A percentile compares a stretch with the other conserved stretches of the same genome.
Conservation (phyloP, 2,797 vertebrate genomes). For the Micromesistius poutassou region DNA sequence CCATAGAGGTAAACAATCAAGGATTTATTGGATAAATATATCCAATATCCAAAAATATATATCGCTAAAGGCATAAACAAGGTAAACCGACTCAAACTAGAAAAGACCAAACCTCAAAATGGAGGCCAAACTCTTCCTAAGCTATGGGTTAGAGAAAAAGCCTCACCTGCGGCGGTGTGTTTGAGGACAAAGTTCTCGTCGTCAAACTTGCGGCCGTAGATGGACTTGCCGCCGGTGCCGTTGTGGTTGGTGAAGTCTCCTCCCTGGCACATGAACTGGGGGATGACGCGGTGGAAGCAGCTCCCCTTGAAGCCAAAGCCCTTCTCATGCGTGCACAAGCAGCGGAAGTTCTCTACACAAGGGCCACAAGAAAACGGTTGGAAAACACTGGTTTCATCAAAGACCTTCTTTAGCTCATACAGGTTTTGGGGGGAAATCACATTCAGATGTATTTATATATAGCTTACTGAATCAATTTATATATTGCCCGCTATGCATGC, state of each 20-base stretch:
- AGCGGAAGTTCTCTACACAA: conserved; percentile 90
- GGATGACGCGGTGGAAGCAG: conserved; percentile 94
- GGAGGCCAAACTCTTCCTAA: neutral
- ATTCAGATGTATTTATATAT: no score
- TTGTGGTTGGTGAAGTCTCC: conserved; percentile 99
- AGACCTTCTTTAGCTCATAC: no score
- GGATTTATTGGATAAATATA: no score
- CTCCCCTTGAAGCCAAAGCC: conserved; percentile 96
- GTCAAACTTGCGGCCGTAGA: conserved; percentile 94
- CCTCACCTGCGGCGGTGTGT: conserved; percentile 88
- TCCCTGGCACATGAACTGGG: conserved; percentile 98
- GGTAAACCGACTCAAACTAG: neutral
- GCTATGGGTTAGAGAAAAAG: no score
- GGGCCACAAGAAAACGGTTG: neutral
- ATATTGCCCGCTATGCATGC: no score
- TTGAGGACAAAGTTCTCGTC: conserved; percentile 99
- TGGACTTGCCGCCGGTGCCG: conserved; percentile 94
- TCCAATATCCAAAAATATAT: no score
- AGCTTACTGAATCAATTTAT: no score
- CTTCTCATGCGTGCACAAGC: conserved; percentile 94
- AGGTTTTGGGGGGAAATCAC: no score
- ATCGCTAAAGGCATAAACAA: neutral
- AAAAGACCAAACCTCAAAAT: neutral
- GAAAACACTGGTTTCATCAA: neutral
- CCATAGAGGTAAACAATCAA: no score